phyloP scores from a whole-genome alignment of 2,113 vertebrate species.

The Ibidorhyncha struthersii region DNA sequence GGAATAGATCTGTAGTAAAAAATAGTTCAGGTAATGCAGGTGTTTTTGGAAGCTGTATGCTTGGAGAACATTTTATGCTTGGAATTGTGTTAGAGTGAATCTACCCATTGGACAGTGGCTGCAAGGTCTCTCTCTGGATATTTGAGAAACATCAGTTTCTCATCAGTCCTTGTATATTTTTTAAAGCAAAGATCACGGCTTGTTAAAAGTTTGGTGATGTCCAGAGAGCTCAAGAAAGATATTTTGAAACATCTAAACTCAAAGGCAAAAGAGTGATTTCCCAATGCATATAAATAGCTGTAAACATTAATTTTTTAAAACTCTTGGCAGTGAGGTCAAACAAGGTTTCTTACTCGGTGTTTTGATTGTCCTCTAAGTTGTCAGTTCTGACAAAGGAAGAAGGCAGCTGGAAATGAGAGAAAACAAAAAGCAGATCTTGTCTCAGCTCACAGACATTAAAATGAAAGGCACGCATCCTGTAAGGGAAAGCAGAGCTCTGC shows the following conservation, averaged over 20 bases:
- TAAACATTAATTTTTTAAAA: constrained; percentile 13
- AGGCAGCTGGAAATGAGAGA: neutral
- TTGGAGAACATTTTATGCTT: constrained; percentile 10
- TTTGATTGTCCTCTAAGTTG: constrained; percentile 12
- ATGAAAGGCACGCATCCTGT: neutral
- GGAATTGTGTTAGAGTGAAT: constrained; percentile 31
- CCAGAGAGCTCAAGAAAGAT: neutral
- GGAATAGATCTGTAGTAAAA: constrained; percentile 1
- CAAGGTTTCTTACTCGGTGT: neutral
- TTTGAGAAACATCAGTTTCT: neutral
- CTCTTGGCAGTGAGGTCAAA: neutral
- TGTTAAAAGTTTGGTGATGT: neutral
- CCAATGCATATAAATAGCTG: neutral
- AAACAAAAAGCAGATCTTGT: neutral
- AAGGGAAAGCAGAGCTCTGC: neutral
- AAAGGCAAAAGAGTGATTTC: constrained; percentile 1
- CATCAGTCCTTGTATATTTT: neutral
- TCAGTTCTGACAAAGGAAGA: neutral
- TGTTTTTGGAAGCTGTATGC: neutral
- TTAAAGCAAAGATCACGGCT: neutral
- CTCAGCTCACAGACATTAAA: neutral
- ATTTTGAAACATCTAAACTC: neutral
- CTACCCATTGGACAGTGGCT: neutral
- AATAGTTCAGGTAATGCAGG: neutral
- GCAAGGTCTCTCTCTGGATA: neutral